phyloP scores from a whole-genome alignment of 1,140 invertebrate species.

The Ptiloglossa arizonensis region DNA sequence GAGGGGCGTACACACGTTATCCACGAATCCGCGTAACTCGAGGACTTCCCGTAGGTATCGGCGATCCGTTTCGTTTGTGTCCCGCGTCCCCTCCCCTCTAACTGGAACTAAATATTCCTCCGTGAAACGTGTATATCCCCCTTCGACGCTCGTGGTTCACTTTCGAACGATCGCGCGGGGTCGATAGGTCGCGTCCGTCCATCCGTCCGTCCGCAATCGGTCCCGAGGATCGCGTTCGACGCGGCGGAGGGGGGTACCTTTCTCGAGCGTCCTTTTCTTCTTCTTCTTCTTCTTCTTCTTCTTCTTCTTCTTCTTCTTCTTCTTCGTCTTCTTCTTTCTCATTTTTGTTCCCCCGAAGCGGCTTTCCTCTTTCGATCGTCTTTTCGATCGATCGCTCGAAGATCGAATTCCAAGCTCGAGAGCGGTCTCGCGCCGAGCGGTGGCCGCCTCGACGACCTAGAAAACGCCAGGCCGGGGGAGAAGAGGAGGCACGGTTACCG shows the following conservation, averaged over 20 bases:
- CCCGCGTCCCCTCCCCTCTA: too few relatives aligned
- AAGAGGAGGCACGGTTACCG: too few relatives aligned
- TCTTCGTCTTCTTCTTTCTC: constrained; percentile 3
- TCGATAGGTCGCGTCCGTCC: constrained; percentile 51
- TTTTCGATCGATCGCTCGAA: constrained; percentile 53
- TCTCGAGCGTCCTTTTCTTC: too few relatives aligned
- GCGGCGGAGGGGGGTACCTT: too few relatives aligned
- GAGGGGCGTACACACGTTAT: too few relatives aligned
- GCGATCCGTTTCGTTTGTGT: too few relatives aligned
- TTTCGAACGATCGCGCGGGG: constrained; percentile 40
- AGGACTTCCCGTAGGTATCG: too few relatives aligned
- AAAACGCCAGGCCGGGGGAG: constrained; percentile 49
- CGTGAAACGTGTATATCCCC: neutral
- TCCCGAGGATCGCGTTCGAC: constrained; percentile 25
- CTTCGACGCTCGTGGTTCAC: constrained; percentile 5
- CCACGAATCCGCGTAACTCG: too few relatives aligned
- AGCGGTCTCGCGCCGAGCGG: neutral
- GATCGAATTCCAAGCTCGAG: constrained; percentile 56
- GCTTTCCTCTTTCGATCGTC: constrained; percentile 27
- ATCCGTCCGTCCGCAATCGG: constrained; percentile 14
- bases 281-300: too few relatives aligned
- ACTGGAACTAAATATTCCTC: constrained; percentile 17
- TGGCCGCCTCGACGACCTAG: constrained; percentile 40
- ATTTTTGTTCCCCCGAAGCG: too few relatives aligned
- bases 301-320: too few relatives aligned